Evolutionary conservation across 2,797 vertebrate species (phyloP).

Genomic region (Acanthurus leucopareius): DNA sequence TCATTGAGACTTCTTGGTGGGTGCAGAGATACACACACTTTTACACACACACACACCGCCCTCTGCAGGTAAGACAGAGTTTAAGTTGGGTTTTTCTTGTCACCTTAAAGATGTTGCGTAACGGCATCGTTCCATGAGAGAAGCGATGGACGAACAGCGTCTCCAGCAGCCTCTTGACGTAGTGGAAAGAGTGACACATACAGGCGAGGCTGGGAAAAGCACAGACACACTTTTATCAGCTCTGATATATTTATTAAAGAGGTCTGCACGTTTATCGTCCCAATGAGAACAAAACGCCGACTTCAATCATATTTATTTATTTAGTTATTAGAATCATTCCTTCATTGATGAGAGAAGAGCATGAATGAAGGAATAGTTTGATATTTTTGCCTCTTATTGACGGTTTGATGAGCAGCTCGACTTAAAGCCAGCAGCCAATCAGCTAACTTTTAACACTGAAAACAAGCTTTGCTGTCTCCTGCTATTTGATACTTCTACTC

Average conservation of each 20-base stretch:
- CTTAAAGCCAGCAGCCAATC: too few relatives aligned
- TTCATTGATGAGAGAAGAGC: too few relatives aligned
- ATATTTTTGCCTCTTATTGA: too few relatives aligned
- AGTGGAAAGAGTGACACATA: slow-evolving; percentile 96
- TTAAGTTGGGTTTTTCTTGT: not conserved
- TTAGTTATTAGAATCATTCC: too few relatives aligned
- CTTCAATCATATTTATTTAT: too few relatives aligned
- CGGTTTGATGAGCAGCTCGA: too few relatives aligned
- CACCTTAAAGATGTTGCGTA: slow-evolving; percentile 97
- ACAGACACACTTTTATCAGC: slow-evolving; percentile 33
- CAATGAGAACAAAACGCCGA: not conserved
- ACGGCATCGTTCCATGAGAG: slow-evolving; percentile 95
- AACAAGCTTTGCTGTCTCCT: too few relatives aligned
- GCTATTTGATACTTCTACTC: too few relatives aligned
- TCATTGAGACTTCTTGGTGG: not conserved
- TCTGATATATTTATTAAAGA: not conserved
- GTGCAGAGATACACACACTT: not conserved
- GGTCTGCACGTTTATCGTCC: not conserved
- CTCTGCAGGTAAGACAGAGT: too few relatives aligned
- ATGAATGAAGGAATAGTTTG: too few relatives aligned
- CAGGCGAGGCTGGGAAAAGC: slow-evolving; percentile 88
- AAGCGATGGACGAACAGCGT: slow-evolving; percentile 96
- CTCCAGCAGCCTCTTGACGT: slow-evolving; percentile 94
- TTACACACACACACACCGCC: too few relatives aligned
- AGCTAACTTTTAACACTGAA: too few relatives aligned